Base-by-base conservation (phyloP, 2,797 vertebrate species). In the Petrocephalus sullivani region DNA sequence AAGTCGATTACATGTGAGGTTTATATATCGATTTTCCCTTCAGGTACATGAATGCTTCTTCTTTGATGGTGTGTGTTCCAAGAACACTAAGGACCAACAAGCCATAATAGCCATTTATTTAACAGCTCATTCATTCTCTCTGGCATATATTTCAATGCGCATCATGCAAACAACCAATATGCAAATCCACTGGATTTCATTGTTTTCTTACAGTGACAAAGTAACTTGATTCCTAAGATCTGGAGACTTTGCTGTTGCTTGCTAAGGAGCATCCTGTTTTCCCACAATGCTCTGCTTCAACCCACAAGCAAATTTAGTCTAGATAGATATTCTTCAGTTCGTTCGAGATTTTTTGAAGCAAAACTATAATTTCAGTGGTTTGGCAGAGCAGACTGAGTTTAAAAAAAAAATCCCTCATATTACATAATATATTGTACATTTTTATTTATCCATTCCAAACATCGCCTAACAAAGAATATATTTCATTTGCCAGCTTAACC, bases 261-360 rank as follows among this genome's bases (percentile, higher is more conserved):
- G 41, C 41, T 49, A 49, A n/a, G 41, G 41, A 49, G 7, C 41
- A 81, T 21, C 41, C 19, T 49, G 37, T n/a, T 46, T 78, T n/a
- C 28, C 19, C 71, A 46, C 71, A 46, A 46, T 46, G 75, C 41
- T 46, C 7, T 81, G 19, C 41, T 7, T 49, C 75, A 81, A 7
- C 41, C n/a, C 19, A 16, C 75, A 81, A 81, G 75, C 19, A 46
- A 49, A 92, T 93, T 93, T 92, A 54, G 9, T 14, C n/a, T 84
- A 53, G 51, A 84, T 84, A 9, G 19, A 51, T 83, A 12, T 83
- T 83, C 21, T 49, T 23, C 6, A 14, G 19, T 84, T 84, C 2
- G 9, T 84, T 84, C n/a, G 54, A 54, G 9, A 53, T 84, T 84
- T 84, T 84, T 84, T 53, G 10, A 84, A 53, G 82, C 49, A 84